Evolutionary conservation across 2,113 vertebrate species (phyloP), one percentile per base, ranked within the genome.

Genomic region (Periophthalmodon schlosseri): DNA sequence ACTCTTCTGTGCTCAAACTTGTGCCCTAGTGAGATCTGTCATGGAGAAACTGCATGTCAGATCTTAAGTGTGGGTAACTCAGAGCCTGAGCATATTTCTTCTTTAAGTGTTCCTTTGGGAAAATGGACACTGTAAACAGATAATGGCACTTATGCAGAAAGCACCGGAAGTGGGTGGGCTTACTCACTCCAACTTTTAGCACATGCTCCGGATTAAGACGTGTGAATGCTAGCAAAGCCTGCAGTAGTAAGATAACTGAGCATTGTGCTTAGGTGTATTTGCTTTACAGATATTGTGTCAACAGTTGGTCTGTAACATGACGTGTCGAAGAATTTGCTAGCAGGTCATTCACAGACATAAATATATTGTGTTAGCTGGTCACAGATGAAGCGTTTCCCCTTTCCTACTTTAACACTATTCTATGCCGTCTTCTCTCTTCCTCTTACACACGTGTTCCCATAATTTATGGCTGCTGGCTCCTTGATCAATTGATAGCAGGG

Each of bases 401-500:
- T 68, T 67, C 68, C 69, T 68, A 78, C 67, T 84, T 83, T 52
- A 33, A 18, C 46, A 47, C 54, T 84, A 69, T 57, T 77, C 67
- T 36, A 54, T 75, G 80, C 47, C 65, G 36, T 49, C 36, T 52
- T 57, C 73, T 56, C 77, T 65, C 74, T 54, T 23, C 14, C 46
- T 24, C 68, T 18, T 69, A 76, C 86, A 84, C 81, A 77, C 88
- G 82, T 85, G 81, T 84, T 86, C 83, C 87, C 69, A 87, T 96
- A 96, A 98, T 97, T 97, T 96, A 96, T 96, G 94, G 95, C 95
- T 96, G 95, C 94, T 93, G 93, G 95, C 95, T 97, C 95, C 96
- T 95, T 98, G 96, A 98, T 98, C 96, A 97, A 97, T 97, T 98
- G 97, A 97, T 98, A 98, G 96, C 95, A 95, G 95, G 95, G 96